phyloP scores from a whole-genome alignment of 1,140 invertebrate genomes.

The Aradophagus sp. region DNA sequence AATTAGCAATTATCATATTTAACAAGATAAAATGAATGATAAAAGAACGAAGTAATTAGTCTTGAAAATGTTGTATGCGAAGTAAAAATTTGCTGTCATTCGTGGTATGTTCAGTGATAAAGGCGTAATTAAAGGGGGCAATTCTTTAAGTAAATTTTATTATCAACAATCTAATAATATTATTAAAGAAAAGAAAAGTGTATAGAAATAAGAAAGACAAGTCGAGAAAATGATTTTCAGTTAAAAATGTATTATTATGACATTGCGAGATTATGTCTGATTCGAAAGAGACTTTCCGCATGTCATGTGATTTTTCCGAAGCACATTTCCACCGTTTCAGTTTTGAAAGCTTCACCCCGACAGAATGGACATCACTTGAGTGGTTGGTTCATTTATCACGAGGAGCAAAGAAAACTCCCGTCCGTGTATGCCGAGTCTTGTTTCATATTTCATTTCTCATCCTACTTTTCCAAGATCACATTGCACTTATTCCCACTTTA shows the following conservation, averaged over 20 bases:
- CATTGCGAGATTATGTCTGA: constrained; percentile 17
- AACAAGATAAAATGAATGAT: no score
- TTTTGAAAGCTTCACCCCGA: constrained; percentile 39
- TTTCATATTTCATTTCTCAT: constrained; percentile 57
- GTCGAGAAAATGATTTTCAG: neutral
- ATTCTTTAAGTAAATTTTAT: no score
- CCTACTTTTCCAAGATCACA: constrained; percentile 20
- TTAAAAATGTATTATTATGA: constrained; percentile 5
- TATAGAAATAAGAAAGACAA: no score
- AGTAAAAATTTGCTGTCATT: no score
- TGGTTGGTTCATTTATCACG: constrained; percentile 50
- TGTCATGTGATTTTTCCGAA: constrained; percentile 34
- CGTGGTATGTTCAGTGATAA: no score
- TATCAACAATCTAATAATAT: no score
- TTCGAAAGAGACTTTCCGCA: constrained; percentile 20
- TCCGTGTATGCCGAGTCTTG: constrained; percentile 39
- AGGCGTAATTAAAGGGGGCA: no score
- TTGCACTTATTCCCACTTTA: constrained; percentile 30
- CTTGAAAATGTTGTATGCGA: no score
- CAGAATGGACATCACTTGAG: constrained; percentile 46
- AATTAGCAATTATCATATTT: no score
- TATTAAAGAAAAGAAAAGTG: neutral
- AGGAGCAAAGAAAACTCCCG: constrained; percentile 37
- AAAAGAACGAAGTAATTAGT: no score
- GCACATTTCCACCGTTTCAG: constrained; percentile 34